Base-by-base conservation (phyloP, 2,888 invertebrate species). In the Netelia fuscicornis region DNA sequence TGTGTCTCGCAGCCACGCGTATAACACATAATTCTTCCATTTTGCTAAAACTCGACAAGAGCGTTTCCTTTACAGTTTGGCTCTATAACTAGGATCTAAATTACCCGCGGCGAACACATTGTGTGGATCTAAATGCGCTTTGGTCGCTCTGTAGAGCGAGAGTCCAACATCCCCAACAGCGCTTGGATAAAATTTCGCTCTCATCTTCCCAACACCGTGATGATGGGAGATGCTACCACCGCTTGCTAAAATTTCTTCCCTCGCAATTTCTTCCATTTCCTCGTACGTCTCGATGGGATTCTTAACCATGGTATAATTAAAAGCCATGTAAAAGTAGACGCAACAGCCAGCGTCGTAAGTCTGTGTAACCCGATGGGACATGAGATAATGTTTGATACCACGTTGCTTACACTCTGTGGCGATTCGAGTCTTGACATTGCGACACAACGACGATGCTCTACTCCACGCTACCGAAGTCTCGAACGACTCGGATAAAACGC, bases 401-500 rank as follows among this genome's bases (percentile, higher is more conserved):
- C 95, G 93, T 17, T 93, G 94, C 80, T 92, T 92, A 91, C 97
- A 97, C 92, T 97, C 96, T 86, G 94, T 87, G 0, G 95, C 93
- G 2, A 99, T 95, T 70, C 98, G 95, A 78, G 96, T 95, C 93
- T 99, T 99, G 5, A 99, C 99, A 94, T 98, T 98, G 76, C 96
- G 95, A 92, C 99, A 99, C 54, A 99, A 95, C 17, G 96, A 94
- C 42, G 97, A 94, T 11, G 98, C 96, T 76, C 97, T 96, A 94
- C 98, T 98, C 99, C 99, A 99, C 1, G 99, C 97, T 1, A 99
- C 99, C 0, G 99, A 99, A 0, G 99, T 99, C 94, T 99, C 99
- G 95, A 99, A 99, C 0, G 99, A 99, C 94, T 99, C 99, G 0
- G 98, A 97, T 1, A 99, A 96, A 20, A 99, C 96, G 87, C 96